Evolutionary conservation across 2,888 invertebrate species (phyloP).

Genomic region (Therioaphis trifolii): DNA sequence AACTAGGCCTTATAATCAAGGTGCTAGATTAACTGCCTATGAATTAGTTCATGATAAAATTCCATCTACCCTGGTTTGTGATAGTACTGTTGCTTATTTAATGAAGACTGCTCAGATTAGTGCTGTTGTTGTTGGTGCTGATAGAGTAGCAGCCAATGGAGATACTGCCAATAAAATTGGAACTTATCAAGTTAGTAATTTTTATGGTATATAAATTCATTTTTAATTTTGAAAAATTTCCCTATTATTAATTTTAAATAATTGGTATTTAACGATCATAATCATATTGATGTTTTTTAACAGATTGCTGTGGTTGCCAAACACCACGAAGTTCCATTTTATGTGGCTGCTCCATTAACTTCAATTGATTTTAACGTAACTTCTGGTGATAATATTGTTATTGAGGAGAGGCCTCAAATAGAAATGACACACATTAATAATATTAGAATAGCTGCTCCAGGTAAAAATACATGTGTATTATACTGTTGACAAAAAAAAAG

Average conservation of each 20-base stretch:
- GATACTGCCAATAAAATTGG: slow-evolving; percentile 99
- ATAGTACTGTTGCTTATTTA: slow-evolving; percentile 93
- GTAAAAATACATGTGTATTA: slow-evolving; percentile 69
- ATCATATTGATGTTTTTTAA: slow-evolving; percentile 62
- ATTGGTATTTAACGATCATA: neutral
- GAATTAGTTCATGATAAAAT: slow-evolving; percentile 93
- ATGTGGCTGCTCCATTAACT: slow-evolving; percentile 92
- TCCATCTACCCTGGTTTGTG: slow-evolving; percentile 91
- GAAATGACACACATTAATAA: slow-evolving; percentile 94
- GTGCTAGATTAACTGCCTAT: slow-evolving; percentile 93
- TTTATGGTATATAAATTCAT: neutral
- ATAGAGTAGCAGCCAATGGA: slow-evolving; percentile 94
- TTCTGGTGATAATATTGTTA: slow-evolving; percentile 87
- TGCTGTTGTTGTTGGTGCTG: slow-evolving; percentile 97
- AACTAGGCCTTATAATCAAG: slow-evolving; percentile 98
- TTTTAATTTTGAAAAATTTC: neutral
- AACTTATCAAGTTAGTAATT: slow-evolving; percentile 79
- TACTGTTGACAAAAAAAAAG: too few species aligned
- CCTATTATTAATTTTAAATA: neutral
- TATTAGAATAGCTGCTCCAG: slow-evolving; percentile 86
- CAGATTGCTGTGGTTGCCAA: slow-evolving; percentile 90
- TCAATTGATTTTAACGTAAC: slow-evolving; percentile 86
- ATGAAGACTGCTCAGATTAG: slow-evolving; percentile 86
- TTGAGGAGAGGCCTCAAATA: slow-evolving; percentile 90
- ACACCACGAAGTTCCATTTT: slow-evolving; percentile 92